Evolutionary conservation across 2,797 vertebrate species (phyloP).

Genomic region (Dendrocincla tyrannina): DNA sequence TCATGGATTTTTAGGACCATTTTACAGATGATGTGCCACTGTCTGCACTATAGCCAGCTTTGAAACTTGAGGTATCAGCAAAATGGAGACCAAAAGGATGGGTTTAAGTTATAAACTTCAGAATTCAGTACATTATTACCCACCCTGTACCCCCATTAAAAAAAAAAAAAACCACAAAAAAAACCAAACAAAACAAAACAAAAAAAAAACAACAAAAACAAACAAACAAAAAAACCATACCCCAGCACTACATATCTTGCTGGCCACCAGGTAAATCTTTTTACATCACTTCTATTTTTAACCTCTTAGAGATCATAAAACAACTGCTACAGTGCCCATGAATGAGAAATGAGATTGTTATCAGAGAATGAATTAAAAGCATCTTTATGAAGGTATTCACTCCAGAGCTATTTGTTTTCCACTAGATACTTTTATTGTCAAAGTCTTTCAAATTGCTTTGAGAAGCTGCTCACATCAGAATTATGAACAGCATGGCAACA

Average conservation of each 20-base stretch:
- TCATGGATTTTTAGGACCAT: neutral
- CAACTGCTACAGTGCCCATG: rapidly evolving
- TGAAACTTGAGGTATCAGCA: neutral
- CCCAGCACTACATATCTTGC: neutral
- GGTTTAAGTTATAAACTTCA: neutral
- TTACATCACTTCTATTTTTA: neutral
- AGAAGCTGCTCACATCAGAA: neutral
- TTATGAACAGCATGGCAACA: neutral
- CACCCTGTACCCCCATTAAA: too few relatives aligned
- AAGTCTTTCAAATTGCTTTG: neutral
- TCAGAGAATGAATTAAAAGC: neutral
- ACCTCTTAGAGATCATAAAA: neutral
- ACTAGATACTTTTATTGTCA: neutral
- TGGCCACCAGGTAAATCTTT: neutral
- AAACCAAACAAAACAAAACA: neutral
- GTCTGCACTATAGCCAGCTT: neutral
- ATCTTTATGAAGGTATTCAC: neutral
- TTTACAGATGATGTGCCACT: neutral
- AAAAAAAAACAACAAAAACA: neutral
- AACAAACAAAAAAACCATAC: rapidly evolving
- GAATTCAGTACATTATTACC: neutral
- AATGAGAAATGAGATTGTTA: neutral
- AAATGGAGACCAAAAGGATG: neutral
- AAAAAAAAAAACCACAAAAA: too few relatives aligned
- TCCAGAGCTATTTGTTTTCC: neutral